A percentile compares a stretch with the other conserved stretches of the same genome.
Evolutionary conservation across 1,140 invertebrate species (phyloP).

Genomic region (Yoshiicerus persimilis): DNA sequence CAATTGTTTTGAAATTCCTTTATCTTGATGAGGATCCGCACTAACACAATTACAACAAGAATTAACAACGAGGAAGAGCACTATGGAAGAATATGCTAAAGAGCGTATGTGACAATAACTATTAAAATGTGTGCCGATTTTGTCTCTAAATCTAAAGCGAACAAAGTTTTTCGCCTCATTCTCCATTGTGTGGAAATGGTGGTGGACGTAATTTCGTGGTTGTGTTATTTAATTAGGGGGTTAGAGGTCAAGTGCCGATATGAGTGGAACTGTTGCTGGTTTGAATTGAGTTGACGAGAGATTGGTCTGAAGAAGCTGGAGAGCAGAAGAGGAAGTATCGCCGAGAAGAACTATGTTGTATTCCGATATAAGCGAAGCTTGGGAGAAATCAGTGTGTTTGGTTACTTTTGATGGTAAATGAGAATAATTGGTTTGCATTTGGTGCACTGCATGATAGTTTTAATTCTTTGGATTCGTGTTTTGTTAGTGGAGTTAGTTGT

Average conservation of each 20-base stretch:
- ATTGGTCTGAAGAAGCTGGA: background rate
- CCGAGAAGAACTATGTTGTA: background rate
- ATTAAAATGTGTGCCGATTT: background rate
- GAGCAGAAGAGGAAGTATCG: conserved; percentile 14
- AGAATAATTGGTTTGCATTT: background rate
- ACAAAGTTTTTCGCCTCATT: conserved; percentile 17
- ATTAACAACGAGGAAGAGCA: background rate
- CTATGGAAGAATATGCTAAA: background rate
- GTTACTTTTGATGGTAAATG: background rate
- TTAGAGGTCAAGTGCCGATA: background rate
- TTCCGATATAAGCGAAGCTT: background rate
- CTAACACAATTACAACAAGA: conserved; percentile 47
- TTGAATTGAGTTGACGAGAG: background rate
- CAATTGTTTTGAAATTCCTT: conserved; percentile 28
- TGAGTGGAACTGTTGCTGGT: background rate
- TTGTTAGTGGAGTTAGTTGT: background rate
- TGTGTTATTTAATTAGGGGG: background rate
- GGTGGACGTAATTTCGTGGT: background rate
- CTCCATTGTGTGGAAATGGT: background rate
- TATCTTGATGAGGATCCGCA: conserved; percentile 20
- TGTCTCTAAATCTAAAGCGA: background rate
- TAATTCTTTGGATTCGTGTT: background rate
- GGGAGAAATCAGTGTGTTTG: background rate
- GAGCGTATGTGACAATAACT: background rate
- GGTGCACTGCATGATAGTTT: background rate